Percentiles rank a stretch among this genome's conserved stretches.
These are phyloP conservation scores for Panulirus ornatus DNA, from an alignment of 1,140 invertebrate genomes.

Conservation along the genomic window DNA sequence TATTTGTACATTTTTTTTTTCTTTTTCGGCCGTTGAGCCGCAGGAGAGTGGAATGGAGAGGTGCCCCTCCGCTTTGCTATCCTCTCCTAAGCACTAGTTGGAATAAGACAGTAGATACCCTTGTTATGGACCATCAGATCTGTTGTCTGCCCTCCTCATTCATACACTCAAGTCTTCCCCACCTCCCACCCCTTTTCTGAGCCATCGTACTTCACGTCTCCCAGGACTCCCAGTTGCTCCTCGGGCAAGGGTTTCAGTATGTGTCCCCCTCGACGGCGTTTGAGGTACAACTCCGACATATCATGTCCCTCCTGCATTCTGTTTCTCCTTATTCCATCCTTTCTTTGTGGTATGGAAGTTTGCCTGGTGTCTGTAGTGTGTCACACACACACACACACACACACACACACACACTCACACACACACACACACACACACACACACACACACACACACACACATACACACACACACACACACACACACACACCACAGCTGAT, in stretches of 20 bases:
- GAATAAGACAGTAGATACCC: no score
- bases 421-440: background rate
- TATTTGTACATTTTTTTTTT: no score
- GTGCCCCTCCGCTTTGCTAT: no score
- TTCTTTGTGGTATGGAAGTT: background rate
- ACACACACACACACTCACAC: background rate
- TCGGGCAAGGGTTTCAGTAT: background rate
- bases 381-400: constrained; percentile 24
- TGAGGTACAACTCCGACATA: background rate
- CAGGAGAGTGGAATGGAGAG: no score
- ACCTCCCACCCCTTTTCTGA: no score
- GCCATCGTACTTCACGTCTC: no score
- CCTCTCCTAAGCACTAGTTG: no score
- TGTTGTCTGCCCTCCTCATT: no score
- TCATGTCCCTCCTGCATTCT: background rate
- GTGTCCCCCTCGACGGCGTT: background rate
- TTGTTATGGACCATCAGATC: no score
- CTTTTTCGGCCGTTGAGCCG: no score
- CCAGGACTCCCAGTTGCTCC: background rate
- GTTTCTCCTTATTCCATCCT: background rate
- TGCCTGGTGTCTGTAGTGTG: background rate
- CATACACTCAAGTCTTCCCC: no score
- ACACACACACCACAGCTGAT: background rate
- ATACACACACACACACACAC: background rate
- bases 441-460: constrained; percentile 8